Percentiles rank a stretch among this genome's conserved stretches.
These are phyloP conservation scores for Buteo buteo DNA, from an alignment of 2,113 vertebrate genomes.

Conservation along the genomic window DNA sequence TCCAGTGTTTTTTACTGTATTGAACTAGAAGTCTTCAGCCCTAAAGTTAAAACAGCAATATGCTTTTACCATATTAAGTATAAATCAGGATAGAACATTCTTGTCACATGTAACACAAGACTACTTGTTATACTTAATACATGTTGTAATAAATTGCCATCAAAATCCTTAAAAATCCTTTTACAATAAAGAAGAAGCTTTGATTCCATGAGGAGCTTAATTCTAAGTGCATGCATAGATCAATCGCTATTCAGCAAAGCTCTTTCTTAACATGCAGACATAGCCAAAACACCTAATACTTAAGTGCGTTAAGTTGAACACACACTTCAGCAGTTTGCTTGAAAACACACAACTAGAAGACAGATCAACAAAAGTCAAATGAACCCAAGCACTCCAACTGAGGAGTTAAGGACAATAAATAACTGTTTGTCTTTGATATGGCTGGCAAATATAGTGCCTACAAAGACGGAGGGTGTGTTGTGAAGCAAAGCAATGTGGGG, in stretches of 20 bases:
- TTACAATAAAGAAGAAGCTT: background rate
- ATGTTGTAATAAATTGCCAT: background rate
- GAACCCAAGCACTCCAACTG: background rate
- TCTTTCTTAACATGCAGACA: background rate
- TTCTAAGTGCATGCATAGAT: background rate
- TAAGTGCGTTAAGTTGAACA: background rate
- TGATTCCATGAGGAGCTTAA: background rate
- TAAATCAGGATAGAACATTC: background rate
- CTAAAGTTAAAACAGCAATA: background rate
- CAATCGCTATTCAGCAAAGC: background rate
- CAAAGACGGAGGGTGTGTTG: background rate
- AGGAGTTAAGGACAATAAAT: background rate
- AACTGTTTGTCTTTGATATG: background rate
- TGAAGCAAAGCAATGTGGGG: background rate
- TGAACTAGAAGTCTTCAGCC: background rate
- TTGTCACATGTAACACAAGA: background rate
- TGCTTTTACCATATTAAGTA: background rate
- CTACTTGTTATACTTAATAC: background rate
- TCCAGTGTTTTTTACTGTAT: background rate
- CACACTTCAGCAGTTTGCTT: background rate
- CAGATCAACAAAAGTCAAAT: background rate
- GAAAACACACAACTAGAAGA: background rate
- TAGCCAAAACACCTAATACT: background rate
- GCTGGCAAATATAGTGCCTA: background rate
- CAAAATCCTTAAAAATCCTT: background rate